Evolutionary conservation across 1,140 invertebrate species (phyloP), one percentile per base, ranked within the genome.

Genomic region (Drosophila burlai): DNA sequence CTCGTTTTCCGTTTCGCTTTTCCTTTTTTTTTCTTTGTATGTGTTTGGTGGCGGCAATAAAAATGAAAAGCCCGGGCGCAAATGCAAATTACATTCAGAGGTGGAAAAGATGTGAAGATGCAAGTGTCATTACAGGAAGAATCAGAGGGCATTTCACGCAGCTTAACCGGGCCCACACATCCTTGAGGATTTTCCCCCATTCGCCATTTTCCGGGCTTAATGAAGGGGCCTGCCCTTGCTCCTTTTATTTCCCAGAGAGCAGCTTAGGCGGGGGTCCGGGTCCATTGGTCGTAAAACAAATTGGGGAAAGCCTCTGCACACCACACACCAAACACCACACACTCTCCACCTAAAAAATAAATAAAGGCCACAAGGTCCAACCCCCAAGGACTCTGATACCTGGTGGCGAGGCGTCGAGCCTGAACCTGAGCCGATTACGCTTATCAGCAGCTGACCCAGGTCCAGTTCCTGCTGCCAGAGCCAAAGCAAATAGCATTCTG

Each of bases 381-480:
- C 9, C 52, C 52, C 29, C 58, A 60, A 50, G 52, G 66, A 49
- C 75, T 67, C 60, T 47, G 29, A 38, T 43, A 45, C 47, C 29
- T 31, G 54, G 24, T 26, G 4, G 38, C 24, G 43, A 80, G 83
- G 80, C 80, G 76, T 77, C 73, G 79, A 86, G 76, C 83, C 54
- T 57, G 36, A 57, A 57, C 62, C 65, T 87, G 83, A 83, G 78
- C 84, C 81, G 84, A 84, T 87, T 87, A 89, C 62, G 65, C 85
- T 87, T 87, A 87, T 87, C 84, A 66, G 66, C 81, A 60, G 69
- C 31, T 62, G 21, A 43, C 34, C 42, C 60, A 40, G 18, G 11
- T 34, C 38, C 62, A 43, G 36, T 9, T 24, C 47, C 47, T 59
- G 34, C 26, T 16, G 43, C 50, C 31, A 21, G 13, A 54, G 65